These are phyloP conservation scores for Menidia beryllina DNA, from an alignment of 2,113 vertebrate genomes.

Conservation along the genomic window DNA sequence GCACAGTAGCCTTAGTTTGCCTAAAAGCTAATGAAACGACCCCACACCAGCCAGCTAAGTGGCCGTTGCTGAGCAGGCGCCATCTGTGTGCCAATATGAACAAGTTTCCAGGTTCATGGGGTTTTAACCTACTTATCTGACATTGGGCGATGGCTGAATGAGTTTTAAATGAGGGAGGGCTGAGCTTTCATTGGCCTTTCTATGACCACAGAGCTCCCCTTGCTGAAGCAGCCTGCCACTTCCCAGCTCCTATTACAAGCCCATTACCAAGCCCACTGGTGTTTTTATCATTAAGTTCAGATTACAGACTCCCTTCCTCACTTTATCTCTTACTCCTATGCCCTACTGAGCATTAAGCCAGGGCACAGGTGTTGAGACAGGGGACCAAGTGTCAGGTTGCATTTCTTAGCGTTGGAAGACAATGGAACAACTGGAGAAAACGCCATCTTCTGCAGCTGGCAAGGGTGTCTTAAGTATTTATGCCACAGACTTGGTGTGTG, in stretches of 20 bases:
- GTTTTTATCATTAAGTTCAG: constrained; percentile 75
- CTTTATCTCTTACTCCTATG: constrained; percentile 50
- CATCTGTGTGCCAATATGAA: constrained; percentile 67
- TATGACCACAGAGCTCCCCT: constrained; percentile 53
- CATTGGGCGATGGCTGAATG: constrained; percentile 62
- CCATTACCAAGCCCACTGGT: constrained; percentile 60
- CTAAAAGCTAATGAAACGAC: constrained; percentile 50
- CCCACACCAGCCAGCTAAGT: constrained; percentile 48
- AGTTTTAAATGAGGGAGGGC: constrained; percentile 60
- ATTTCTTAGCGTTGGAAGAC: constrained; percentile 46
- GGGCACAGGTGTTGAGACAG: constrained; percentile 70
- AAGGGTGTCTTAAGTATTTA: not conserved
- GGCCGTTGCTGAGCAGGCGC: constrained; percentile 48
- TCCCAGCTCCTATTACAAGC: constrained; percentile 77
- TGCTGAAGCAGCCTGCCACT: constrained; percentile 60
- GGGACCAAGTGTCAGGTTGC: constrained; percentile 53
- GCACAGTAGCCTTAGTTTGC: constrained; percentile 12
- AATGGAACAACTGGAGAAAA: constrained; percentile 37
- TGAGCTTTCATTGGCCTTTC: constrained; percentile 66
- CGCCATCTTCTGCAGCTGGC: constrained; percentile 15
- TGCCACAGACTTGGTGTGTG: constrained; percentile 25
- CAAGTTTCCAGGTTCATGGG: constrained; percentile 67
- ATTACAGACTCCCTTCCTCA: constrained; percentile 68
- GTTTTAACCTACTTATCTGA: constrained; percentile 73
- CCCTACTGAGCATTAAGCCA: constrained; percentile 70